Base-by-base conservation (phyloP, 2,113 vertebrate genomes). In the Lampris megalopsis region DNA sequence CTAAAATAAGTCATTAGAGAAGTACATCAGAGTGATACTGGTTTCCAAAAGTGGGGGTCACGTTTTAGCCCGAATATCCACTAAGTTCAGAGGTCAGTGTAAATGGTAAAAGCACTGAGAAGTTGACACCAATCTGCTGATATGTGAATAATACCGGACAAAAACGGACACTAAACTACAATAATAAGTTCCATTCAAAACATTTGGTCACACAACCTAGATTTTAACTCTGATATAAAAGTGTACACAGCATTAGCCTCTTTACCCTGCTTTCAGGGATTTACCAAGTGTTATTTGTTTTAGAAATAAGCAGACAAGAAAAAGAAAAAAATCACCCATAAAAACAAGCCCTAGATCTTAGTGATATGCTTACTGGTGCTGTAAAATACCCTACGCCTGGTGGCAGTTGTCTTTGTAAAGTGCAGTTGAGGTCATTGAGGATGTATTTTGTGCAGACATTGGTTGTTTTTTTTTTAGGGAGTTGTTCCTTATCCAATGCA, bases 51-150 rank as follows among this genome's bases (percentile, higher is more conserved):
- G 56, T 43, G 6, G 3, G 61, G 42, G 42, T 24, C 61, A 48
- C 9, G 4, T 66, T 53, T 66, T 9, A 66, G 37, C 36, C 47
- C 63, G 13, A 40, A 38, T 52, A 36, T 36, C 36, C 41, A 40
- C 9, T 66, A 10, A 9, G 3, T 36, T 48, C 62, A 9, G 64
- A 61, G 37, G 45, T 11, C 24, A 10, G 11, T 10, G 49, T 52
- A 52, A 52, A 52, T 3, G 24, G 52, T 54, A 54, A 54, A n/a
- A 54, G n/a, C 52, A 54, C 52, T 54, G 52, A 54, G 52, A 54
- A n/a, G 24, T 13, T 2, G n/a, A 5, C 52, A 54, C n/a, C 37
- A 9, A 10, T 59, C 9, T 9, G 11, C 10, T 7, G 57, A 59
- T 38, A 37, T 59, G 57, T 40, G 36, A 38, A 8, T 8, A 58